Percentiles rank a stretch among this genome's conserved stretches.
phyloP scores from a whole-genome alignment of 2,113 vertebrate species.

The Laticauda laticaudata region DNA sequence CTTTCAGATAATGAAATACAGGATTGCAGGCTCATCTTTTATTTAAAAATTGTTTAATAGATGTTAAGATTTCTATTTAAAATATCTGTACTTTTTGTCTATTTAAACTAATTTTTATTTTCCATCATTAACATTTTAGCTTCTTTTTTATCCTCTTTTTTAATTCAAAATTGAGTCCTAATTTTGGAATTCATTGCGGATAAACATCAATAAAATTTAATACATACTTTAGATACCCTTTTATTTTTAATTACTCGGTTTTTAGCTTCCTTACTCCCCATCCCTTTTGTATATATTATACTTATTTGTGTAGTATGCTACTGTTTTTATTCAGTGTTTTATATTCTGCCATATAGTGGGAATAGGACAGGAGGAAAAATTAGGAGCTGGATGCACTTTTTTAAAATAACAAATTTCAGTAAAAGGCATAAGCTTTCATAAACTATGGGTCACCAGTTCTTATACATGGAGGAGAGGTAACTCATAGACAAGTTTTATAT shows the following conservation, averaged over 20 bases:
- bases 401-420: background rate
- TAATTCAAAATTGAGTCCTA: background rate
- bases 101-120: background rate
- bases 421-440: background rate
- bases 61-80: background rate
- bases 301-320: background rate
- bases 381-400: background rate
- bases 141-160: background rate
- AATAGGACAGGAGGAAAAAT: background rate
- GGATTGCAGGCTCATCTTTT: background rate
- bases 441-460: background rate
- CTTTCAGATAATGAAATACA: background rate
- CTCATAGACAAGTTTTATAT: background rate
- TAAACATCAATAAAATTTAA: background rate
- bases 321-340: background rate
- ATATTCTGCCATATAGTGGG: background rate
- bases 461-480: background rate
- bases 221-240: background rate
- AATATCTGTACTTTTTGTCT: background rate
- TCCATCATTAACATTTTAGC: background rate
- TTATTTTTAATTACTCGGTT: background rate
- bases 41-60: background rate
- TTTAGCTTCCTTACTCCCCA: background rate
- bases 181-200: background rate
- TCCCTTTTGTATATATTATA: background rate